A percentile compares a stretch with the other conserved stretches of the same genome.
Conservation (phyloP, 2,888 invertebrate species). For the Laothoe populi region DNA sequence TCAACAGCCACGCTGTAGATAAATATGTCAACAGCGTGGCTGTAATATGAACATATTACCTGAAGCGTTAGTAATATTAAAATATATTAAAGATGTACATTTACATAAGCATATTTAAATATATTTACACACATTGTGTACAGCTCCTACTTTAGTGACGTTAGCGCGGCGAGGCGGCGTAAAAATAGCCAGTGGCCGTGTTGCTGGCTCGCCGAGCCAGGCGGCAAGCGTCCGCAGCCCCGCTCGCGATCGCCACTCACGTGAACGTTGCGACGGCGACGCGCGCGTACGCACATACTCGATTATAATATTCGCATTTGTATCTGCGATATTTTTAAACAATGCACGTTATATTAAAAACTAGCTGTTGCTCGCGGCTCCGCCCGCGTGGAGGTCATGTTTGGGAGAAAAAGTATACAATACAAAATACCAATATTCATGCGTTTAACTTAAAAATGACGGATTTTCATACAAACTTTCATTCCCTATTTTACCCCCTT, state of each 20-base stretch:
- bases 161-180: background rate
- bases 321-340: slow-evolving; percentile 2
- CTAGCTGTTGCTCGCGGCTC: no score
- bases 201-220: background rate
- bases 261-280: background rate
- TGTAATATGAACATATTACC: no score
- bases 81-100: background rate
- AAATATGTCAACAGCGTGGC: no score
- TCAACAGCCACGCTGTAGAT: no score
- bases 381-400: no score
- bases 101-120: background rate
- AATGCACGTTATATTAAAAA: background rate
- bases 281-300: background rate
- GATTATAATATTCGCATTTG: background rate
- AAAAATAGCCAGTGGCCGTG: slow-evolving; percentile 8
- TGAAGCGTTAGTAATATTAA: no score
- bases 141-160: slow-evolving; percentile 5
- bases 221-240: background rate
- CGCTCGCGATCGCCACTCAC: background rate
- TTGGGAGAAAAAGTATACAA: no score
- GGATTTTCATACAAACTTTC: no score
- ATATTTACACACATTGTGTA: background rate
- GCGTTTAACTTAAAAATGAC: no score
- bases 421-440: no score
- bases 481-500: no score